Conservation (phyloP, 2,113 vertebrate genomes). For the Ceyx melanurus region DNA sequence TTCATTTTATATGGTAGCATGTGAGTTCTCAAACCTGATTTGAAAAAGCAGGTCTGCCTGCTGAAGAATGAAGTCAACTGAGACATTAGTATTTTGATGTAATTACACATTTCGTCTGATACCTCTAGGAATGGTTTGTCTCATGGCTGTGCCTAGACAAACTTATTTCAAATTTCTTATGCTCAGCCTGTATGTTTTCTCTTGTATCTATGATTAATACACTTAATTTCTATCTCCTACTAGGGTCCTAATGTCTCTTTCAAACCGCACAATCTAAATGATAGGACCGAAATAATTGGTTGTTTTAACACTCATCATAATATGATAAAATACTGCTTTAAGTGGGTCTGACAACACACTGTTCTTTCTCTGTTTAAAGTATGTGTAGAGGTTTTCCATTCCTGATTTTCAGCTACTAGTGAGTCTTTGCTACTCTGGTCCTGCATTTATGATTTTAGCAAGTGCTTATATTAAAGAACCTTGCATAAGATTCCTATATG, state of each 20-base stretch:
- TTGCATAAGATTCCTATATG: not conserved
- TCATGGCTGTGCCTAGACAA: slow-evolving; percentile 3
- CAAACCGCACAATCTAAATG: not conserved
- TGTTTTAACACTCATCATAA: not conserved
- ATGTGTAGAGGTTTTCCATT: not conserved
- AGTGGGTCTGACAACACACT: not conserved
- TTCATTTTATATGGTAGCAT: not conserved
- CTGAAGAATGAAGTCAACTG: not conserved
- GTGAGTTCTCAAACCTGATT: not conserved
- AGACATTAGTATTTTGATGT: not conserved
- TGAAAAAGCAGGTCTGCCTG: not conserved
- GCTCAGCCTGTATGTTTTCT: not conserved
- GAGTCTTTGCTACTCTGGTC: not conserved
- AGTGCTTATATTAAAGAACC: not conserved
- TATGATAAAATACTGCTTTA: not conserved
- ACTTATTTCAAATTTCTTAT: not conserved
- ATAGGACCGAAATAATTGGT: not conserved
- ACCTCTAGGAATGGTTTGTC: not conserved
- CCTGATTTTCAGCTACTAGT: not conserved
- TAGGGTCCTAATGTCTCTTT: not conserved
- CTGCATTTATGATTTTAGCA: not conserved
- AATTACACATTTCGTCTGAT: slow-evolving; percentile 3
- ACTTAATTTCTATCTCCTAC: not conserved
- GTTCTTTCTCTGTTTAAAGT: not conserved
- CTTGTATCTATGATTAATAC: not conserved